These are phyloP conservation scores for Aphis gossypii DNA, from an alignment of 1,140 invertebrate species.

Conservation along the genomic window DNA sequence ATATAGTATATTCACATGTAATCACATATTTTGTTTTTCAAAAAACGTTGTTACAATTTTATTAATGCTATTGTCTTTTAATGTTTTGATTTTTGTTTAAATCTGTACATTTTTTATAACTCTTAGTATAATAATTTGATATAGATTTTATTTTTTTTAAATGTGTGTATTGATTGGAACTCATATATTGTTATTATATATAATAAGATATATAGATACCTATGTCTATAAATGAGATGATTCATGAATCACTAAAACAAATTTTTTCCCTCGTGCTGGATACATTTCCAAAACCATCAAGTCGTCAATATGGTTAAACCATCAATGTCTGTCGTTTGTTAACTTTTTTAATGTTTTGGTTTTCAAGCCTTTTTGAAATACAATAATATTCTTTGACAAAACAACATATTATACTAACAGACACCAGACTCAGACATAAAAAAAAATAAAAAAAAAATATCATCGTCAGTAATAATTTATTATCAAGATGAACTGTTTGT, in stretches of 20 bases:
- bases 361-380: not conserved
- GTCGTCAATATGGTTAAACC: not conserved
- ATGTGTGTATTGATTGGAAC: not conserved
- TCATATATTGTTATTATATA: not conserved
- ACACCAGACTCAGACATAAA: not conserved
- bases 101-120: too few species aligned
- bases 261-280: not conserved
- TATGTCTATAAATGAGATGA: too few species aligned
- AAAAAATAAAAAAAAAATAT: not conserved
- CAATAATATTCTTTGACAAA: not conserved
- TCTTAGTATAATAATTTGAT: too few species aligned
- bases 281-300: not conserved
- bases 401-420: not conserved
- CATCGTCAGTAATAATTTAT: too few species aligned
- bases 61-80: not conserved
- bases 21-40: not conserved
- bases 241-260: too few species aligned
- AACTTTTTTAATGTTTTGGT: not conserved
- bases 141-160: not conserved
- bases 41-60: too few species aligned
- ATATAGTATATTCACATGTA: not conserved
- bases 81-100: too few species aligned
- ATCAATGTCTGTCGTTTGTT: too few species aligned
- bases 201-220: not conserved
- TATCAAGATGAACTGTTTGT: not conserved